Base-by-base conservation (phyloP, 2,888 invertebrate species). In the Campoletis raptor region DNA sequence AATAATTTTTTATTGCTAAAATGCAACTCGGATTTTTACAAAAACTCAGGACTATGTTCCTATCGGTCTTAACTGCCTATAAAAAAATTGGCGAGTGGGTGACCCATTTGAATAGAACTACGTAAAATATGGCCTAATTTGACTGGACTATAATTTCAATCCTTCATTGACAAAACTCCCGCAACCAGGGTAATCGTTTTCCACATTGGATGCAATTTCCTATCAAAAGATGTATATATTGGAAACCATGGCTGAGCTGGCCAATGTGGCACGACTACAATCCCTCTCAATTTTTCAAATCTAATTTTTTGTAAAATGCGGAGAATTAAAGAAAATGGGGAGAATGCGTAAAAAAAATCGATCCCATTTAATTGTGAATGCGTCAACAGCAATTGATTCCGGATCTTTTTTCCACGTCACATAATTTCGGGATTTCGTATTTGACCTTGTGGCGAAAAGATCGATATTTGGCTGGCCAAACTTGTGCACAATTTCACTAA, bases 311-410 rank as follows among this genome's bases (percentile, higher is more conserved):
- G n/a, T n/a, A 83, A n/a, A 15, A 52, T 61, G 12, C 64, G 57
- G 1, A 66, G 78, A 21, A 84, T 84, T 15, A 82, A 21, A 2
- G 79, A 10, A 37, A 84, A 87, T 10, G 81, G 84, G 7, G 81
- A 78, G 30, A 84, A 86, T 2, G 86, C 81, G 45, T 81, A 85
- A 37, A 87, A 84, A 70, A 15, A 24, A 81, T n/a, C 15, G 24
- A 9, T 66, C 21, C 82, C 82, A 87, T 3, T 40, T 36, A 18
- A 82, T 24, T 8, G 85, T 85, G 45, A 85, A 85, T 12, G 70
- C 87, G 15, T 85, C 81, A 18, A 85, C 64, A 0, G 69, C 74
- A 0, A 76, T 40, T 4, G 85, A 79, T 15, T 48, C 40, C 21
- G 77, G 83, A 72, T 87, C 87, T 52, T 82, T 77, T 40, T 40